Evolutionary conservation across 2,113 vertebrate species (phyloP).

Genomic region (Natator depressus): DNA sequence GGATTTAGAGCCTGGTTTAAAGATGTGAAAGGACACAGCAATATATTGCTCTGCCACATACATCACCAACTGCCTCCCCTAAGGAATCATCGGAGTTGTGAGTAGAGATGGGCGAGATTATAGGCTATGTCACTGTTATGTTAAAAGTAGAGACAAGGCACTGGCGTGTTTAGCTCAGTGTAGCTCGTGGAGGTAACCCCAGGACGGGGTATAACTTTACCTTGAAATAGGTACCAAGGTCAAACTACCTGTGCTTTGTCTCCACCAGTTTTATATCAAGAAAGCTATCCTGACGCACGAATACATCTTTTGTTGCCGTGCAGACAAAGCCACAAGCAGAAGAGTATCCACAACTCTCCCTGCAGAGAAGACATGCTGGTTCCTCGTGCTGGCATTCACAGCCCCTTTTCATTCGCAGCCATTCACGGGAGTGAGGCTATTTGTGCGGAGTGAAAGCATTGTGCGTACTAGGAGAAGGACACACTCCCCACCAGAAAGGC

Average conservation of each 20-base stretch:
- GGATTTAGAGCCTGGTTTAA: not conserved
- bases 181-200: not conserved
- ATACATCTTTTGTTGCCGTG: too few relatives aligned
- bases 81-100: not conserved
- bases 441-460: not conserved
- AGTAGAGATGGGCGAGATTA: not conserved
- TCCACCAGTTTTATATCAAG: not conserved
- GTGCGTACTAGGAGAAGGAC: too few relatives aligned
- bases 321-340: too few relatives aligned
- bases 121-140: not conserved
- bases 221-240: too few relatives aligned
- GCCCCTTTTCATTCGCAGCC: too few relatives aligned
- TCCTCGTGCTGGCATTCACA: not conserved
- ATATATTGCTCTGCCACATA: not conserved
- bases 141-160: not conserved
- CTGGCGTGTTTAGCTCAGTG: not conserved
- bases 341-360: not conserved
- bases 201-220: not conserved
- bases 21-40: not conserved
- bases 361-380: too few relatives aligned
- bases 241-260: not conserved
- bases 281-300: not conserved
- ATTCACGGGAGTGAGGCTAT: not conserved
- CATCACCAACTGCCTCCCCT: not conserved
- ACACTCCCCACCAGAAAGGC: accelerated